Evolutionary conservation across 2,888 invertebrate genomes (phyloP).

Genomic region (Synergus japonicus): DNA sequence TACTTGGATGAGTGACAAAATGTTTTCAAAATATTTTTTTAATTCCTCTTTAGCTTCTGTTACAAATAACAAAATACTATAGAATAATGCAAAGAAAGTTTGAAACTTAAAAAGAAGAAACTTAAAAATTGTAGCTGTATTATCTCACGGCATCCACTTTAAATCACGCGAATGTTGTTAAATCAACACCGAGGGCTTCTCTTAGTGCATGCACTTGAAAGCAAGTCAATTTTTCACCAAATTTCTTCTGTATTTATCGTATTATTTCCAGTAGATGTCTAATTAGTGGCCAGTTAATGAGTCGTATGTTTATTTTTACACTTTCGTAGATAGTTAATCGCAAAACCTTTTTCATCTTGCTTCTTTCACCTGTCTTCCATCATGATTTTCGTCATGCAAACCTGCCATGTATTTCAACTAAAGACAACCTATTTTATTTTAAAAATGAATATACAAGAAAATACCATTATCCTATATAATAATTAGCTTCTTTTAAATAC

Average conservation of each 20-base stretch:
- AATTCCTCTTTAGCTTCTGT: not conserved
- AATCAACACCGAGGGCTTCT: constrained; percentile 21
- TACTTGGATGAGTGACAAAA: too few relatives aligned
- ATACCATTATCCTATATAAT: too few relatives aligned
- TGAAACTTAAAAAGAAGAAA: constrained; percentile 11
- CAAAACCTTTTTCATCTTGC: constrained; percentile 10
- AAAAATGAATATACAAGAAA: not conserved
- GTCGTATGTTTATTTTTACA: not conserved
- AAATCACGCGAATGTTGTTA: constrained; percentile 30
- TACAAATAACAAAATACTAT: not conserved
- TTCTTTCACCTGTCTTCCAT: constrained; percentile 9
- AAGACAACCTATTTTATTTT: not conserved
- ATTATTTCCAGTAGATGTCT: not conserved
- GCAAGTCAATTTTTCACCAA: constrained; percentile 16
- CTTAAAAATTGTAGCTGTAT: constrained; percentile 19
- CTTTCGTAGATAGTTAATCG: constrained; percentile 20
- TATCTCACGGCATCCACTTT: constrained; percentile 10
- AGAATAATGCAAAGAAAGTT: constrained; percentile 29
- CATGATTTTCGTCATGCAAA: not conserved
- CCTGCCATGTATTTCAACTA: not conserved
- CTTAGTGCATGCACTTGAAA: constrained; percentile 15
- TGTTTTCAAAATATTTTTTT: too few relatives aligned
- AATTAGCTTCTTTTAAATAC: too few relatives aligned
- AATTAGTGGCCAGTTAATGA: constrained; percentile 24
- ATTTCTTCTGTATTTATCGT: constrained; percentile 11